These are phyloP conservation scores for Ascidia mentula DNA, from an alignment of 23 tunicate genomes.

Conservation along the genomic window DNA sequence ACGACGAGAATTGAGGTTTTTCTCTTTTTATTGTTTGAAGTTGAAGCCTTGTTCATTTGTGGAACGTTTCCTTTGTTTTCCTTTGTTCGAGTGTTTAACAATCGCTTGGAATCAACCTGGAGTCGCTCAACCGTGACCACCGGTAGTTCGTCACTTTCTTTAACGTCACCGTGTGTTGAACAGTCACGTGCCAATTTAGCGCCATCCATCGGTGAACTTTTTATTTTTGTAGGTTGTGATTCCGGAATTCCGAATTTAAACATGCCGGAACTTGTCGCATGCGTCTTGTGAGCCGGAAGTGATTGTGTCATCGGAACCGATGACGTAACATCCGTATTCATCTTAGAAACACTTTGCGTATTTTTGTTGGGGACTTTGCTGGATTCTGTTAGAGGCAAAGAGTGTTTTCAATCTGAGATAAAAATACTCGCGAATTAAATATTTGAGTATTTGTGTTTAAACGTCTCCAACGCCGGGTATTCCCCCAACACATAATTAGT, in stretches of 20 bases:
- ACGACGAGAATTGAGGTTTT: not conserved
- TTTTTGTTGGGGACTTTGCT: too few species aligned
- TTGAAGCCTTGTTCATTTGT: not conserved
- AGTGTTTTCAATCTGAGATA: too few species aligned
- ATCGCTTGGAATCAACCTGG: not conserved
- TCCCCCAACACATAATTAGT: too few species aligned
- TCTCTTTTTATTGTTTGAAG: not conserved
- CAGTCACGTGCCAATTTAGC: not conserved
- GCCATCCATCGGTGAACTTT: not conserved
- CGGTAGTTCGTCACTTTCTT: not conserved
- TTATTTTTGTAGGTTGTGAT: not conserved
- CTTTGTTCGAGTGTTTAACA: too few species aligned
- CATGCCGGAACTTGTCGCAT: not conserved
- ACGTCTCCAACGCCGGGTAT: too few species aligned
- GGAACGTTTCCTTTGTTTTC: too few species aligned
- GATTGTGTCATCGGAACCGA: not conserved
- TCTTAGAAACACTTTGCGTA: too few species aligned
- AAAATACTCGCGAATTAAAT: too few species aligned
- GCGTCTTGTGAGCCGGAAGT: not conserved
- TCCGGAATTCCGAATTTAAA: not conserved
- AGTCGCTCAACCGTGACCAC: not conserved
- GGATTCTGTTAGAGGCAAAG: too few species aligned
- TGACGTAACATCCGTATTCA: not conserved
- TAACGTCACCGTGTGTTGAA: not conserved
- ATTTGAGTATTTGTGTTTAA: too few species aligned